phyloP scores from a whole-genome alignment of 2,888 invertebrate species.

The Ctenicera cuprea region DNA sequence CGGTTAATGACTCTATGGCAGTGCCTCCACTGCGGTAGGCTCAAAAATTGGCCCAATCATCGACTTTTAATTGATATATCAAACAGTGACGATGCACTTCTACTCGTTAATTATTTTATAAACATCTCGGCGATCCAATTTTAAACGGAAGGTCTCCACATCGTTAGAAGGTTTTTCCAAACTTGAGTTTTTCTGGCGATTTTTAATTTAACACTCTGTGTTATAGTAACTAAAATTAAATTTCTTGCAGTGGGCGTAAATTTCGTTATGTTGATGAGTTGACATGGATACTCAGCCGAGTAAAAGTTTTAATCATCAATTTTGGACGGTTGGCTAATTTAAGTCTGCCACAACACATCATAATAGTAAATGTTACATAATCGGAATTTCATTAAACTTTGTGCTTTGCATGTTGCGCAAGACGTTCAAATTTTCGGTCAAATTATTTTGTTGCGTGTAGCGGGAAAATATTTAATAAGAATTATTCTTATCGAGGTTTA shows the following conservation, averaged over 20 bases:
- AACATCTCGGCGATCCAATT: slow-evolving; percentile 60
- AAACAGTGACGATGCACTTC: slow-evolving; percentile 60
- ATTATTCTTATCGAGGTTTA: background rate
- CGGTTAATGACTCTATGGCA: slow-evolving; percentile 39
- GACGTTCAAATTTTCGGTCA: background rate
- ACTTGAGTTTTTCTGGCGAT: background rate
- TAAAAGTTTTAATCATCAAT: slow-evolving; percentile 21
- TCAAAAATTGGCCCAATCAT: slow-evolving; percentile 62
- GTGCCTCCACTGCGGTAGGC: slow-evolving; percentile 60
- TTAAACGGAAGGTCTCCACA: slow-evolving; percentile 41
- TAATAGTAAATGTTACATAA: slow-evolving; percentile 4
- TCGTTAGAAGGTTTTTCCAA: background rate
- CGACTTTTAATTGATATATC: slow-evolving; percentile 65
- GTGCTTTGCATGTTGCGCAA: background rate
- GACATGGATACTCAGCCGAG: slow-evolving; percentile 9
- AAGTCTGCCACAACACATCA: background rate
- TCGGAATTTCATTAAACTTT: background rate
- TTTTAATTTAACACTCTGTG: too few relatives aligned
- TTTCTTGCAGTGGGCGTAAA: slow-evolving; percentile 11
- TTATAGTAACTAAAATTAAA: too few relatives aligned
- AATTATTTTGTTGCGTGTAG: background rate
- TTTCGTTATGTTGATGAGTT: slow-evolving; percentile 16
- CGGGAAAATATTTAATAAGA: background rate
- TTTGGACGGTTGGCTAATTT: background rate
- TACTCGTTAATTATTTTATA: slow-evolving; percentile 57